phyloP scores from a whole-genome alignment of 2,113 vertebrate species.

The Cochlearius cochlearius region DNA sequence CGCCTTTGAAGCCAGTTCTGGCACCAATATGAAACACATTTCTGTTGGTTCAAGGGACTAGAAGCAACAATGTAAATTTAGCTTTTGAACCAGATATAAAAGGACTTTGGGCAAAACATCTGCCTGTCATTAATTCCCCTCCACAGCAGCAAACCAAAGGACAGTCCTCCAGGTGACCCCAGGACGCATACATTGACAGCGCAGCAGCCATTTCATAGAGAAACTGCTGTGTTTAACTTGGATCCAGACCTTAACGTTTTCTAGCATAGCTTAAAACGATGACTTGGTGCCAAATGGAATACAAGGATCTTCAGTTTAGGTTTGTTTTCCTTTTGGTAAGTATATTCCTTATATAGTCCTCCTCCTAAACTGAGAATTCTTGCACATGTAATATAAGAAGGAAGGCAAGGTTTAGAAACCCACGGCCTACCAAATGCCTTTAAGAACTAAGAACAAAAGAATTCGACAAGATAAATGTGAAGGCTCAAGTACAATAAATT shows the following conservation, averaged over 20 bases:
- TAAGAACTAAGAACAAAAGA: not conserved
- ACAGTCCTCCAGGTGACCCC: not conserved
- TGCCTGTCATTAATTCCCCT: not conserved
- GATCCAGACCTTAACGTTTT: not conserved
- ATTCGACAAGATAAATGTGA: not conserved
- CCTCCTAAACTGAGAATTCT: not conserved
- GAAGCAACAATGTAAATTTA: not conserved
- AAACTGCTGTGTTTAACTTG: not conserved
- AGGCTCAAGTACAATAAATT: not conserved
- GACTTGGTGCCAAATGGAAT: not conserved
- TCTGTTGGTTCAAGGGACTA: not conserved
- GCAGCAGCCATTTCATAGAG: not conserved
- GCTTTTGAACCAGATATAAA: not conserved
- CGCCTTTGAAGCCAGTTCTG: not conserved
- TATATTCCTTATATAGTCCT: slow-evolving; percentile 21
- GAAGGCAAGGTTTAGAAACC: not conserved
- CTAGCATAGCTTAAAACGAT: not conserved
- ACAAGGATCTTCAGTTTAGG: not conserved
- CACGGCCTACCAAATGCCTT: not conserved
- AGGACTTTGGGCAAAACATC: not conserved
- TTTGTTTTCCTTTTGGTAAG: slow-evolving; percentile 31
- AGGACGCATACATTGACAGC: not conserved
- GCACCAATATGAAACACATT: not conserved
- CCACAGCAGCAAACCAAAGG: not conserved
- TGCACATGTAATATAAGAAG: not conserved